Evolutionary conservation across 2,797 vertebrate species (phyloP), one percentile per base, ranked within the genome.

Genomic region (Hippocampus kuda): DNA sequence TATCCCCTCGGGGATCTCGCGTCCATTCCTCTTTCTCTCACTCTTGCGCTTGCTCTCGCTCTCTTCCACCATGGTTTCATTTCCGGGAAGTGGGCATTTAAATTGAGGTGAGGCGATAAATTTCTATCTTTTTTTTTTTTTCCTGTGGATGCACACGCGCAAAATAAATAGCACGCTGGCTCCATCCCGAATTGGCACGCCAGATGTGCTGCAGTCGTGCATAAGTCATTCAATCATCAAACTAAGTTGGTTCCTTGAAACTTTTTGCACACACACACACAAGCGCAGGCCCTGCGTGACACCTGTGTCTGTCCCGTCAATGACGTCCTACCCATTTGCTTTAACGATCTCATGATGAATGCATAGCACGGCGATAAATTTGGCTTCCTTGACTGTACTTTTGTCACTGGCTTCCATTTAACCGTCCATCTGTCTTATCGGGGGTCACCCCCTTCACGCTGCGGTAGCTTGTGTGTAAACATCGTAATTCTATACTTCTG

Each of bases 341-440:
- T 86, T 87, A 88, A 88, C 80, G 69, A 77, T 66, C 62, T 70
- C 18, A 56, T 82, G 86, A 88, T 88, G 77, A 82, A 87, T 41
- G 72, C 74, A 75, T 72, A 20, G 44, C 66, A 0, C 71, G 1
- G 41, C 78, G 74, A 74, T 87, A 86, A 89, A 88, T 88, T 74
- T 41, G 64, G 64, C 79, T 56, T 68, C 61, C 65, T 76, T 80
- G 72, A 65, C 73, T 57, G 42, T 70, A 77, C 73, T 68, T 73
- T 76, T 79, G 77, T 86, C 76, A 20, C 46, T 70, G 68, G 79
- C 74, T 75, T 79, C 79, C 70, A 79, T 78, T 68, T 74, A 70
- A 68, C 69, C 77, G 74, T 77, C 72, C 76, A 49, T 80, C 77
- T 66, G 0, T 83, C 80, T 42, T 66, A 78, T 75, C 20, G 15